Evolutionary conservation across 2,797 vertebrate species (phyloP).

Genomic region (Synaphobranchus kaupii): DNA sequence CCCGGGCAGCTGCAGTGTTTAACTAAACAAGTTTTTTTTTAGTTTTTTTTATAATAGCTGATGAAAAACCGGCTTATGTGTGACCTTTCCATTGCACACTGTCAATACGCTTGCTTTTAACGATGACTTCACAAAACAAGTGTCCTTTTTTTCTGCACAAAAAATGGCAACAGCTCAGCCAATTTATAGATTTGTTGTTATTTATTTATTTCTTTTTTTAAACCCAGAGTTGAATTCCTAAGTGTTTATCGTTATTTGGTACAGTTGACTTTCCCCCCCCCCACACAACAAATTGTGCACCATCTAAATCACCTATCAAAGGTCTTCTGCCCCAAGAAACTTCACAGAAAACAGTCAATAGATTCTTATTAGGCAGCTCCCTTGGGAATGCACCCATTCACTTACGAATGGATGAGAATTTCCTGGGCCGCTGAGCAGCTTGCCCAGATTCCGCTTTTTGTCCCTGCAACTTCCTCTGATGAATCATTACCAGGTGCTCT

Average conservation of each 20-base stretch:
- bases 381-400: constrained; percentile 30
- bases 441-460: constrained; percentile 40
- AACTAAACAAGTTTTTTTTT: constrained; percentile 11
- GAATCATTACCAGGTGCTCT: constrained; percentile 40
- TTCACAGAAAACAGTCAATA: constrained; percentile 40
- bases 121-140: constrained; percentile 39
- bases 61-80: constrained; percentile 20
- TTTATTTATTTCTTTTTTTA: too few relatives aligned
- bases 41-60: constrained; percentile 29
- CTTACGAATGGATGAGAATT: constrained; percentile 35
- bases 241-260: constrained; percentile 32
- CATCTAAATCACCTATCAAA: constrained; percentile 42
- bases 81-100: constrained; percentile 41
- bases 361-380: constrained; percentile 51
- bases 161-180: constrained; percentile 2
- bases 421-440: constrained; percentile 25
- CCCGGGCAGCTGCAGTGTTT: neutral
- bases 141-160: neutral
- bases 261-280: constrained; percentile 32
- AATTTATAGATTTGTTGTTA: constrained; percentile 43
- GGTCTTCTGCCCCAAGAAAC: constrained; percentile 19
- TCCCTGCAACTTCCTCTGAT: constrained; percentile 28
- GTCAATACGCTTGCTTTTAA: constrained; percentile 40
- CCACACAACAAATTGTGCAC: constrained; percentile 35
- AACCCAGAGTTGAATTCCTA: constrained; percentile 34